Percentiles rank a stretch among this genome's conserved stretches.
Conservation (phyloP, 2,797 vertebrate species). For the Pachyuromys duprasi region DNA sequence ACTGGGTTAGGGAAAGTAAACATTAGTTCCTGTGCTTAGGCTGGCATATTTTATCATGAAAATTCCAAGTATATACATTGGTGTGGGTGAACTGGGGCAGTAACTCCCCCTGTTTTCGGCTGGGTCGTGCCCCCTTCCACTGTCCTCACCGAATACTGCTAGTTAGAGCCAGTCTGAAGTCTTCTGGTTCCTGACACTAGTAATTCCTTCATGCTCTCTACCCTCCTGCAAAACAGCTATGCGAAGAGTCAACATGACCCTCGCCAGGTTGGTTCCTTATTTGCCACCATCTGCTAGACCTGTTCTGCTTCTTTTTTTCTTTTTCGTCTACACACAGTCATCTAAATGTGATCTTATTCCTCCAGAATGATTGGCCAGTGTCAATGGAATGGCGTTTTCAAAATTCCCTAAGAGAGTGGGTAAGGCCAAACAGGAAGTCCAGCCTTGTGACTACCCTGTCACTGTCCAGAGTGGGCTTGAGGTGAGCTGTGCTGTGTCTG, state of each 20-base stretch:
- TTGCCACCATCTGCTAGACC: background rate
- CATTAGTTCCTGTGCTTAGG: background rate
- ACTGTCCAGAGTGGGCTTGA: background rate
- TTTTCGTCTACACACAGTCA: background rate
- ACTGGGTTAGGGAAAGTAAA: background rate
- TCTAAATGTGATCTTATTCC: constrained; percentile 48
- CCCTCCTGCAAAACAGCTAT: background rate
- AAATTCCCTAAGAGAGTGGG: background rate
- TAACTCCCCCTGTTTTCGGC: background rate
- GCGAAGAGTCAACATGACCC: background rate
- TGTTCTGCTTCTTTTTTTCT: background rate
- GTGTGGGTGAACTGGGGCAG: background rate
- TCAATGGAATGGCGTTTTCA: constrained; percentile 19
- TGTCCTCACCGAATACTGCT: background rate
- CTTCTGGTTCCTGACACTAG: background rate
- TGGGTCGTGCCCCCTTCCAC: background rate
- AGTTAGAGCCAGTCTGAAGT: background rate
- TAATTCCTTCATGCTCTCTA: background rate
- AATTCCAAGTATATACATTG: background rate
- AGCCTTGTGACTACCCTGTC: background rate
- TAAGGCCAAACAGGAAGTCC: background rate
- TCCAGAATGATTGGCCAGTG: background rate
- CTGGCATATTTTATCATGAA: background rate
- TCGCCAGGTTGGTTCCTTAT: background rate
- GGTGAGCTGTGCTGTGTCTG: background rate